phyloP scores from a whole-genome alignment of 2,113 vertebrate genomes.

The Morone chrysops region DNA sequence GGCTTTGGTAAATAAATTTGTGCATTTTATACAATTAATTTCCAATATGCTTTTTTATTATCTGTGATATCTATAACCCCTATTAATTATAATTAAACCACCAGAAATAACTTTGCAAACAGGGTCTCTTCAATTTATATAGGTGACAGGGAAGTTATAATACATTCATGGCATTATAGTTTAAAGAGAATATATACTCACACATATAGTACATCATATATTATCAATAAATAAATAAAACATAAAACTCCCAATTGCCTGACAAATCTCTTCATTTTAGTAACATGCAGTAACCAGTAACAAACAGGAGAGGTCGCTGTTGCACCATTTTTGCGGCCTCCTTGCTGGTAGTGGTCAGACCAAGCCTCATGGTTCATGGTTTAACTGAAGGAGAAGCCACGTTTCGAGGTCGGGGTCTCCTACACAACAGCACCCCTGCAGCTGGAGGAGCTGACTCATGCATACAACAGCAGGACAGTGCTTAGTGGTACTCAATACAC shows the following conservation, averaged over 20 bases:
- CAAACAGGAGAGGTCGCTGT: conserved; percentile 50
- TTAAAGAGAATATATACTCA: no score
- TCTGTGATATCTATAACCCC: not conserved
- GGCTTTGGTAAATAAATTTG: not conserved
- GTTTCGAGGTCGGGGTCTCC: conserved; percentile 57
- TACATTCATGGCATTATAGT: not conserved
- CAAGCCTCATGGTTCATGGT: not conserved
- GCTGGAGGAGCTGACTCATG: conserved; percentile 50
- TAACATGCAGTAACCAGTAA: conserved; percentile 15
- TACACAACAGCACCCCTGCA: conserved; percentile 30
- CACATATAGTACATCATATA: no score
- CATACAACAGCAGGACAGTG: conserved; percentile 39
- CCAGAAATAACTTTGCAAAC: not conserved
- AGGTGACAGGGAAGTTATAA: not conserved
- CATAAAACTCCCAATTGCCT: not conserved
- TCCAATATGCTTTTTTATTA: not conserved
- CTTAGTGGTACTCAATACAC: conserved; percentile 12
- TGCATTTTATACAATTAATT: not conserved
- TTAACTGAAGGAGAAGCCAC: conserved; percentile 17
- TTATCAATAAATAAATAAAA: not conserved
- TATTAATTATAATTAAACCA: not conserved
- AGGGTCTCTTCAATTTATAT: not conserved
- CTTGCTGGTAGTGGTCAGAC: not conserved
- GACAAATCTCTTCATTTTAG: no score
- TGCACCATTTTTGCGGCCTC: not conserved